A percentile compares a stretch with the other conserved stretches of the same genome.
Conservation (phyloP, 37 sponge, comb jelly and placozoan species). For the Axinella damicornis region DNA sequence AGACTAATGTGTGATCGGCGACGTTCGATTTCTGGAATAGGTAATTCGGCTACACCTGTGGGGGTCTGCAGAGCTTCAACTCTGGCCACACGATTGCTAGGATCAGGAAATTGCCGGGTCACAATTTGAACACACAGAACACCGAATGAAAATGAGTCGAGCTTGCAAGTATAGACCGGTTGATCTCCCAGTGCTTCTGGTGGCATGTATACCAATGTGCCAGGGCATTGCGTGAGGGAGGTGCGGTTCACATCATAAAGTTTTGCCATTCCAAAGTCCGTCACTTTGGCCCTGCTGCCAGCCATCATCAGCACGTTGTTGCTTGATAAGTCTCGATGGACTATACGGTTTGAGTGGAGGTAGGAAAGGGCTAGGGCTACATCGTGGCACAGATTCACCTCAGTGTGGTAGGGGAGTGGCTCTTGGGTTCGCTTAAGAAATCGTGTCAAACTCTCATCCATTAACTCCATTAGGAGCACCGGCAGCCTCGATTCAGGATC, state of each 20-base stretch:
- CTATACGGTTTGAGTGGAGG: slow-evolving; percentile 13
- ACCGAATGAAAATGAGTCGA: slow-evolving; percentile 8
- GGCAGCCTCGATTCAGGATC: slow-evolving; percentile 10
- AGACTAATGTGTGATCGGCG: background rate
- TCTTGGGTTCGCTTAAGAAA: no score
- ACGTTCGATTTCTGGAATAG: background rate
- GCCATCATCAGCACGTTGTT: slow-evolving; percentile 5
- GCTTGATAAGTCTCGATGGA: slow-evolving; percentile 14
- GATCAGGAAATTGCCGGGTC: slow-evolving; percentile 9
- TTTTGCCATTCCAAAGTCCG: slow-evolving; percentile 20
- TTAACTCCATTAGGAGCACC: background rate
- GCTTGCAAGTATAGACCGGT: background rate
- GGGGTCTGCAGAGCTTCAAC: background rate
- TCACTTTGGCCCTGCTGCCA: slow-evolving; percentile 12
- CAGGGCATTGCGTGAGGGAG: slow-evolving; percentile 4
- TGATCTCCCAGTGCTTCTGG: slow-evolving; percentile 1
- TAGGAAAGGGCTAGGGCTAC: slow-evolving; percentile 1
- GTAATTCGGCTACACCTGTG: background rate
- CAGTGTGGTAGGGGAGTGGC: no score
- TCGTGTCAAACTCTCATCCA: no score
- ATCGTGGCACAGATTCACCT: background rate
- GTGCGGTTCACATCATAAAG: background rate
- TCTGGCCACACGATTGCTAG: background rate
- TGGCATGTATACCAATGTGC: slow-evolving; percentile 8
- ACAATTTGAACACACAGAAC: background rate